phyloP scores from a whole-genome alignment of 92 coral and sea anemone genomes.

The Isaurus tuberculatus region DNA sequence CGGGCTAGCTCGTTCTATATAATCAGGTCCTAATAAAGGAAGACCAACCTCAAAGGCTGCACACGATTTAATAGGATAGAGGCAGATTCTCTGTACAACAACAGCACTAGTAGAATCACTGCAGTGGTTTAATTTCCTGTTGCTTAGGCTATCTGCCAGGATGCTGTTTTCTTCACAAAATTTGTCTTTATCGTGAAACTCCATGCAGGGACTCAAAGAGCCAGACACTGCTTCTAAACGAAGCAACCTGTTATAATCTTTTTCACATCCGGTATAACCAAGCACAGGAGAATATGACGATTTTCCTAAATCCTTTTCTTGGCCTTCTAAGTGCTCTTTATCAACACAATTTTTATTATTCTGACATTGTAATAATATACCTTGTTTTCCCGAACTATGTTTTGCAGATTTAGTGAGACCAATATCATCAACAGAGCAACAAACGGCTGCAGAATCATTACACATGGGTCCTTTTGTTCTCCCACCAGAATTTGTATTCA shows the following conservation, averaged over 20 bases:
- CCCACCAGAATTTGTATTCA: neutral
- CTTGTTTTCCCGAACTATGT: neutral
- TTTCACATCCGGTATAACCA: neutral
- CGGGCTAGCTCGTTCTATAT: no score
- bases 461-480: neutral
- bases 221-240: neutral
- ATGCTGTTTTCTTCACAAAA: neutral
- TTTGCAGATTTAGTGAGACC: neutral
- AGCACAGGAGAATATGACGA: neutral
- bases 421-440: neutral
- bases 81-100: slow-evolving; percentile 65
- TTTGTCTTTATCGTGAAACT: neutral
- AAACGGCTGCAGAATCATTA: neutral
- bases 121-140: neutral
- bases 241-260: neutral
- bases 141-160: neutral
- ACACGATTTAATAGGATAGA: slow-evolving; percentile 98
- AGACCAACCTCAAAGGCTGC: slow-evolving; percentile 91
- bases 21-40: no score
- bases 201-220: slow-evolving; percentile 1
- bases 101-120: neutral
- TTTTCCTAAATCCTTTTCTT: slow-evolving; percentile 3
- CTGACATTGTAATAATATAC: neutral
- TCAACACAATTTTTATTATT: neutral
- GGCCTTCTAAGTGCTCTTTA: neutral